A percentile compares a stretch with the other conserved stretches of the same genome.
Evolutionary conservation across 2,113 vertebrate genomes (phyloP).

Genomic region (Edolisoma coerulescens): DNA sequence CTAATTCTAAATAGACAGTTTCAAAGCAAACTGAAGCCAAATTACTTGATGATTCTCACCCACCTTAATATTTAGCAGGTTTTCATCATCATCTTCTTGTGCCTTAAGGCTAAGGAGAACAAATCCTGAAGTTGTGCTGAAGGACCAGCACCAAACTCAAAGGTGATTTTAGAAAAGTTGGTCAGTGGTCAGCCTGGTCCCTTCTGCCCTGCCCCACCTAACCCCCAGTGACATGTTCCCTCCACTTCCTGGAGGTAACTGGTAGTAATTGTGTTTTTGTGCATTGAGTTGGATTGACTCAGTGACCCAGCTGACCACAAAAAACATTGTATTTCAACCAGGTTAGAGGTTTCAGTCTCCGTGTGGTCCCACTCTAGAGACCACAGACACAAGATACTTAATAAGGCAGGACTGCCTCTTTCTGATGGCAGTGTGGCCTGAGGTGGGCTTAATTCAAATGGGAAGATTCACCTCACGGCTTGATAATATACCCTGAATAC

Average conservation of each 20-base stretch:
- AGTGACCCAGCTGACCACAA: not conserved
- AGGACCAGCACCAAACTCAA: not conserved
- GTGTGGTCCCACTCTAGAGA: not conserved
- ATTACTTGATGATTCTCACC: not conserved
- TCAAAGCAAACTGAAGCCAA: not conserved
- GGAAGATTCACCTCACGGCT: not conserved
- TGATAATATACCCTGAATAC: not conserved
- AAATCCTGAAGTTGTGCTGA: not conserved
- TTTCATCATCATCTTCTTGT: not conserved
- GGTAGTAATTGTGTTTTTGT: not conserved
- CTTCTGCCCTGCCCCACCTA: not conserved
- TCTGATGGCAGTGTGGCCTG: not conserved
- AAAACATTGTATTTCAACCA: not conserved
- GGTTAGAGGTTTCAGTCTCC: not conserved
- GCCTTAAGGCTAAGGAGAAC: not conserved
- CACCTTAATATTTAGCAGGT: not conserved
- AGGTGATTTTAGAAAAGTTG: not conserved
- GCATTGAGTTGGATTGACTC: not conserved
- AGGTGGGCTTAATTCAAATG: not conserved
- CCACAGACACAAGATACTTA: not conserved
- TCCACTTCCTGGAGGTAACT: not conserved
- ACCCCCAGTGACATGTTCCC: rapidly evolving
- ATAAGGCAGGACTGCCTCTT: not conserved
- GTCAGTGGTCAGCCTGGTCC: not conserved
- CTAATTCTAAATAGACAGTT: not conserved